Base-by-base conservation (phyloP, 92 coral and sea anemone species). In the Siderastrea radians region DNA sequence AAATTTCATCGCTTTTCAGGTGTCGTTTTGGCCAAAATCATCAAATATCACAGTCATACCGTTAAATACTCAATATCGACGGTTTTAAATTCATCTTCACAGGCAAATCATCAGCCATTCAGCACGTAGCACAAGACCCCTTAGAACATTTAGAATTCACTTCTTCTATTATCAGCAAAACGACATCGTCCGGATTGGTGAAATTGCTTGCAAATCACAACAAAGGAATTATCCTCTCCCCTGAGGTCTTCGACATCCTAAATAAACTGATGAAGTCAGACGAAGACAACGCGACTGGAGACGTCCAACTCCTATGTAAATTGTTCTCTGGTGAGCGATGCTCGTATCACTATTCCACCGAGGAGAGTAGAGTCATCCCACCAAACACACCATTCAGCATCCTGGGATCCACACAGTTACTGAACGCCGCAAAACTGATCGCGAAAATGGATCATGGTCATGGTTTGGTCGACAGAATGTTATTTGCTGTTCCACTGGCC, bases 391-490 rank as follows among this genome's bases (percentile, higher is more conserved):
- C 93, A 11, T 86, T 90, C 68, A 71, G 82, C 44, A 90, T 90
- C 68, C 90, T 90, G 60, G 93, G 93, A 53, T 85, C 86, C 49
- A 86, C 93, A 5, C 93, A 90, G 73, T 14, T 90, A 4, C 76
- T 53, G 49, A 85, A 85, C 84, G 87, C 59, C 38, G 38, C 38
- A 26, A 26, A 26, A 26, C 38, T 26, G 38, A 26, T 26, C 38
- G 38, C 38, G 0, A 26, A 26, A 26, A 26, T 0, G 38, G 38
- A 26, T 26, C 38, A 26, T 26, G 38, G 38, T n/a, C 0, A 54
- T 1, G 59, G 59, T 54, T 54, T 54, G 11, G 11, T 54, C 11
- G 59, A 54, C 59, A 54, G 59, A 11, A 54, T 54, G 59, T 11
- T 54, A 54, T 6, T 54, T 54, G 59, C 59, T 11, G 11, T 1